A percentile compares a stretch with the other conserved stretches of the same genome.
These are phyloP conservation scores for Serranus cabrilla DNA, from an alignment of 2,797 vertebrate genomes.

Conservation along the genomic window DNA sequence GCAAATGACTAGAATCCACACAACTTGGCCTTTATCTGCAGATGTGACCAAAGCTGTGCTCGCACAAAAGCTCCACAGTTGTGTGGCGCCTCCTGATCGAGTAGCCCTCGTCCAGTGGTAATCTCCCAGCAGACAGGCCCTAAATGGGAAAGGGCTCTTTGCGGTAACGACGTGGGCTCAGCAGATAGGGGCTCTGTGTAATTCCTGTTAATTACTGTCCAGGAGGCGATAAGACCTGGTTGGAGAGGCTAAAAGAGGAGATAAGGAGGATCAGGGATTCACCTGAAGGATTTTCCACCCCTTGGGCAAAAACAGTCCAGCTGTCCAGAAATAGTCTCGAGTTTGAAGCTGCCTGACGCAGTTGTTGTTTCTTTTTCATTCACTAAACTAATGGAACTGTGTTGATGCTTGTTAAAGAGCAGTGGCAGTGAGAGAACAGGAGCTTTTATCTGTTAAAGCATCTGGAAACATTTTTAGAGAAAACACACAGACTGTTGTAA, in stretches of 20 bases:
- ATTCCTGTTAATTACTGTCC: conserved; percentile 86
- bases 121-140: conserved; percentile 77
- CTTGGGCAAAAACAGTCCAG: conserved; percentile 64
- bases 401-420: conserved; percentile 7
- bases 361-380: conserved; percentile 25
- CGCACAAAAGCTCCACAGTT: conserved; percentile 45
- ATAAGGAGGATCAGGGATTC: conserved; percentile 77
- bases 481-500: neutral
- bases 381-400: conserved; percentile 13
- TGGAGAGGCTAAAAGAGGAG: conserved; percentile 72
- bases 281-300: conserved; percentile 67
- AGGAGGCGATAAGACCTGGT: conserved; percentile 77
- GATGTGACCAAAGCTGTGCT: conserved; percentile 27
- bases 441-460: conserved; percentile 20
- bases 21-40: conserved; percentile 40
- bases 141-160: conserved; percentile 73
- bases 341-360: conserved; percentile 38
- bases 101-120: conserved; percentile 56
- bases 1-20: conserved; percentile 5
- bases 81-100: conserved; percentile 51
- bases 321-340: conserved; percentile 56
- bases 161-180: conserved; percentile 63
- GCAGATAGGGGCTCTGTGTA: conserved; percentile 78
- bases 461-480: conserved; percentile 3
- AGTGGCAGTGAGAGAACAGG: neutral